Evolutionary conservation across 2,113 vertebrate species (phyloP).

Genomic region (Sander vitreus): DNA sequence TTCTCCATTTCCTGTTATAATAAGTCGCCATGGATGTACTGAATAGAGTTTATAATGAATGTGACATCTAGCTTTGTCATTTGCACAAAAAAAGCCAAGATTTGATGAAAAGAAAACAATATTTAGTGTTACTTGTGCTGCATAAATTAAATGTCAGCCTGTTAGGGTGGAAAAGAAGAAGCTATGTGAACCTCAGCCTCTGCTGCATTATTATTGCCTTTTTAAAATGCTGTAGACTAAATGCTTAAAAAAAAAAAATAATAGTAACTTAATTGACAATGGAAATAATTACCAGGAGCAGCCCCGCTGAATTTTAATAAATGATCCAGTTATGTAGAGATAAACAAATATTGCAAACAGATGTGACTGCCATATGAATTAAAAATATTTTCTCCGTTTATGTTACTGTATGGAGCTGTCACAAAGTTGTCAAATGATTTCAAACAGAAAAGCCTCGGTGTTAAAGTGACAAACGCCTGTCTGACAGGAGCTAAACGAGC

Average conservation of each 20-base stretch:
- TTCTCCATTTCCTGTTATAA: not conserved
- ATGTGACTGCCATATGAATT: not conserved
- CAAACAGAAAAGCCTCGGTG: not conserved
- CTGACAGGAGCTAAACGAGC: constrained; percentile 5
- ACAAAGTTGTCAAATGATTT: constrained; percentile 7
- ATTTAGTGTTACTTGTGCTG: too few species aligned
- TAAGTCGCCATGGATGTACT: not conserved
- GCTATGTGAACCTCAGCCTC: too few species aligned
- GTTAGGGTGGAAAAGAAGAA: too few species aligned
- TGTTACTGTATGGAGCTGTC: not conserved
- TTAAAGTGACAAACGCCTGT: not conserved
- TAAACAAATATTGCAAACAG: not conserved
- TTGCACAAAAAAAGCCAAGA: not conserved
- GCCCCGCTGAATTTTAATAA: not conserved
- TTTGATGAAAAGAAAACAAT: not conserved
- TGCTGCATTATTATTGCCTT: not conserved
- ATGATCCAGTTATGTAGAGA: not conserved
- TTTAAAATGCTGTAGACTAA: not conserved
- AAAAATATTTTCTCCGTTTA: not conserved
- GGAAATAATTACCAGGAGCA: not conserved
- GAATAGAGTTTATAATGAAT: not conserved
- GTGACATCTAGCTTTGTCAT: not conserved
- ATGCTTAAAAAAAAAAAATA: constrained; percentile 6
- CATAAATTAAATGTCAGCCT: too few species aligned
- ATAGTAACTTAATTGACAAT: constrained; percentile 1